These are phyloP conservation scores for Eriocheir sinensis DNA, from an alignment of 1,140 invertebrate species.

Conservation along the genomic window DNA sequence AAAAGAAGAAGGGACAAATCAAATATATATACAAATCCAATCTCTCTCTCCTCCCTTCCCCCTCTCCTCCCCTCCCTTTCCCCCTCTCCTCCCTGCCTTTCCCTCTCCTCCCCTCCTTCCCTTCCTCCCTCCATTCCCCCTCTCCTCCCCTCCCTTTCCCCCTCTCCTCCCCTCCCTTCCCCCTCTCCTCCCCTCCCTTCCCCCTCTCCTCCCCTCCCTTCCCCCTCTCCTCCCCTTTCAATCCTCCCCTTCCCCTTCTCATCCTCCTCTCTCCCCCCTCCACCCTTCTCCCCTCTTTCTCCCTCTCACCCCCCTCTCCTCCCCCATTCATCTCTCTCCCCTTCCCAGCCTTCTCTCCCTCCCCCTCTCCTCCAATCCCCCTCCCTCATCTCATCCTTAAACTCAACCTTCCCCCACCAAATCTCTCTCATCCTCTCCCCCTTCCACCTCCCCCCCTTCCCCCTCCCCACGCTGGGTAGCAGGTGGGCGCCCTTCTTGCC, in stretches of 20 bases:
- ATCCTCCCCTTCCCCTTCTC: neutral
- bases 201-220: neutral
- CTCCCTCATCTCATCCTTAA: too few relatives aligned
- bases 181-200: neutral
- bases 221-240: slow-evolving; percentile 19
- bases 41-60: too few relatives aligned
- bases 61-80: too few relatives aligned
- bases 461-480: too few relatives aligned
- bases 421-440: too few relatives aligned
- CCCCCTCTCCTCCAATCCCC: neutral
- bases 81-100: too few relatives aligned
- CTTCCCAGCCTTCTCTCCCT: neutral
- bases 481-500: too few relatives aligned
- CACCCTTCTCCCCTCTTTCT: neutral
- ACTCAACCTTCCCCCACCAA: too few relatives aligned
- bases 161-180: neutral
- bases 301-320: neutral
- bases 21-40: too few relatives aligned
- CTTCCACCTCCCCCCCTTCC: too few relatives aligned
- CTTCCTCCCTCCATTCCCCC: neutral
- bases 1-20: too few relatives aligned
- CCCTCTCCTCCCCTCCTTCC: too few relatives aligned
- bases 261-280: neutral
- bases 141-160: neutral
- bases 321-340: neutral